Conservation (phyloP, 2,797 vertebrate genomes). For the Ciconia nigra region DNA sequence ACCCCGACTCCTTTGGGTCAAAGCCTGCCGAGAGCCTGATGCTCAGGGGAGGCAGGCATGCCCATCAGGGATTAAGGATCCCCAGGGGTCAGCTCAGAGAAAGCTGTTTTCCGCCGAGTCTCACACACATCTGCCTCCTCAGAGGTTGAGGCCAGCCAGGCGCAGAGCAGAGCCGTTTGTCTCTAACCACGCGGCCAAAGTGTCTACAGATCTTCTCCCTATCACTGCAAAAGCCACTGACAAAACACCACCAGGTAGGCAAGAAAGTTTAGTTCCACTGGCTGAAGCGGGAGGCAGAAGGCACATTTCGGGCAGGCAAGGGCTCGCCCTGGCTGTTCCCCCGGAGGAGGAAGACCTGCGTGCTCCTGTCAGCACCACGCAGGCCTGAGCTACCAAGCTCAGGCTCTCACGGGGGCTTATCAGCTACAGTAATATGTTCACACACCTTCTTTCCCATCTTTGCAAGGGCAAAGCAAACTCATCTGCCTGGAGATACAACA, state of each 20-base stretch:
- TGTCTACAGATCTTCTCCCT: not conserved
- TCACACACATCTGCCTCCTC: not conserved
- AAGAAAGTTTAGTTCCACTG: not conserved
- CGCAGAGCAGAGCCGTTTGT: not conserved
- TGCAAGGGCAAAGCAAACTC: not conserved
- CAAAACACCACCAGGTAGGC: not conserved
- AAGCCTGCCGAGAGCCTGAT: not conserved
- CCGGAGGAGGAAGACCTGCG: not conserved
- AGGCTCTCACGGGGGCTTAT: not conserved
- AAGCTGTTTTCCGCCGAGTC: not conserved
- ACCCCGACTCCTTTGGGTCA: not conserved
- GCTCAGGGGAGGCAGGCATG: not conserved
- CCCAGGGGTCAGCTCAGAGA: not conserved
- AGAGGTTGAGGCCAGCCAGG: not conserved
- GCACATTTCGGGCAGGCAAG: not conserved
- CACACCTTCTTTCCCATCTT: not conserved
- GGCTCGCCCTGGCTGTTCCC: not conserved
- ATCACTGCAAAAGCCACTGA: not conserved
- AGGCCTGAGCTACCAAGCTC: not conserved
- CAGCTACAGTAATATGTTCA: not conserved
- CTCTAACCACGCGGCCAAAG: fast-evolving
- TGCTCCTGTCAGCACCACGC: not conserved
- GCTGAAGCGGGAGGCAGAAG: not conserved
- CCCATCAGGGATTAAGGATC: not conserved
- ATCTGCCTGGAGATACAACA: not conserved